A percentile compares a stretch with the other conserved stretches of the same genome.
phyloP scores from a whole-genome alignment of 2,113 vertebrate species.

The Bujurquina vittata region DNA sequence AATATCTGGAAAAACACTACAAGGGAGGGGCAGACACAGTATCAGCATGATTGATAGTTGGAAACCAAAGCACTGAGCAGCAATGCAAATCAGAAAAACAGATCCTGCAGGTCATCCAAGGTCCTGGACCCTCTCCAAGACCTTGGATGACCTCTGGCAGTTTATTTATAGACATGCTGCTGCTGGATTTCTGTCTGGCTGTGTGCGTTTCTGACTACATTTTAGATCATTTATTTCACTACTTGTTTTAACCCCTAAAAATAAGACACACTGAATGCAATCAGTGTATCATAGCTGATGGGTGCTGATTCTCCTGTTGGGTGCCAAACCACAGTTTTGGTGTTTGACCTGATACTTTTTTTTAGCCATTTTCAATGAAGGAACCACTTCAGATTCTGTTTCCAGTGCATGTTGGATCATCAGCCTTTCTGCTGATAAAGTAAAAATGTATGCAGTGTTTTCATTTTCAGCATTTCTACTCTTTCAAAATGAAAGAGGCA shows the following conservation, averaged over 20 bases:
- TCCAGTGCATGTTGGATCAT: background rate
- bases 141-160: background rate
- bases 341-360: background rate
- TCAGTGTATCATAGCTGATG: background rate
- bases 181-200: background rate
- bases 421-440: background rate
- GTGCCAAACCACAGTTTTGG: background rate
- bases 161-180: background rate
- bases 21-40: background rate
- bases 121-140: background rate
- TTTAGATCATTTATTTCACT: background rate
- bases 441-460: background rate
- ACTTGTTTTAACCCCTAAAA: no score
- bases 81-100: background rate
- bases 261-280: background rate
- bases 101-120: background rate
- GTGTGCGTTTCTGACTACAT: background rate
- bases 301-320: background rate
- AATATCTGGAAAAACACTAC: background rate
- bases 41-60: background rate
- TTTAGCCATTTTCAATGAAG: background rate
- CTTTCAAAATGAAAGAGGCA: background rate
- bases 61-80: background rate
- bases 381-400: background rate
- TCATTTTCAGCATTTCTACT: rapidly evolving